These are phyloP conservation scores for Sciurus carolinensis DNA, from an alignment of 2,797 vertebrate species.

Conservation along the genomic window DNA sequence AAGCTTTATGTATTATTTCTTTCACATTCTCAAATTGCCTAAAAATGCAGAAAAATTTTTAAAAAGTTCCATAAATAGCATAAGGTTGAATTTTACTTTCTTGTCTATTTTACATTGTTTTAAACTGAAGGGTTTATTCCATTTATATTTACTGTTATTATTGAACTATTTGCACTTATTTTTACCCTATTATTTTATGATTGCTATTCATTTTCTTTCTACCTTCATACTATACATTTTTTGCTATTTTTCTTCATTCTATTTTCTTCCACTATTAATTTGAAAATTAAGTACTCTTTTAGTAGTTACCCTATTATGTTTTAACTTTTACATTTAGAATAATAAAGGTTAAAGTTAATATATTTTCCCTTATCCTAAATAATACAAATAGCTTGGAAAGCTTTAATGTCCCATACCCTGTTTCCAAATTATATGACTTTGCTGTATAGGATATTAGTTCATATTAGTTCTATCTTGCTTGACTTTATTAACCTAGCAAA, in stretches of 20 bases:
- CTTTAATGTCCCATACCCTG: background rate
- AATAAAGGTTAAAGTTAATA: conserved; percentile 30
- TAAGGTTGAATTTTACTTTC: background rate
- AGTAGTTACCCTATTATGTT: background rate
- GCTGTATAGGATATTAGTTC: background rate
- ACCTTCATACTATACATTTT: background rate
- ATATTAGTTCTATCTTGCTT: conserved; percentile 4
- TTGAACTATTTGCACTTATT: background rate
- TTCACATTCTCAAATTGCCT: background rate
- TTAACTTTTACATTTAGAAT: conserved; percentile 3
- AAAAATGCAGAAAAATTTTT: background rate
- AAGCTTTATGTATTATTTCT: background rate
- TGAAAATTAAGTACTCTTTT: background rate
- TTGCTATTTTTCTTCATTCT: background rate
- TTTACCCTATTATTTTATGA: background rate
- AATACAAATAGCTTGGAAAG: background rate
- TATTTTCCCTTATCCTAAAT: background rate
- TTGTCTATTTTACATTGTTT: background rate
- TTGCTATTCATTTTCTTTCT: background rate
- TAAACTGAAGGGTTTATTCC: no score
- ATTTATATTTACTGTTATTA: background rate
- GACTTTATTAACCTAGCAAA: background rate
- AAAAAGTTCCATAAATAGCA: background rate
- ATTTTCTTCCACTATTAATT: background rate
- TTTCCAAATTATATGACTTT: conserved; percentile 28